Base-by-base conservation (phyloP, 2,113 vertebrate species). In the Alosa alosa region DNA sequence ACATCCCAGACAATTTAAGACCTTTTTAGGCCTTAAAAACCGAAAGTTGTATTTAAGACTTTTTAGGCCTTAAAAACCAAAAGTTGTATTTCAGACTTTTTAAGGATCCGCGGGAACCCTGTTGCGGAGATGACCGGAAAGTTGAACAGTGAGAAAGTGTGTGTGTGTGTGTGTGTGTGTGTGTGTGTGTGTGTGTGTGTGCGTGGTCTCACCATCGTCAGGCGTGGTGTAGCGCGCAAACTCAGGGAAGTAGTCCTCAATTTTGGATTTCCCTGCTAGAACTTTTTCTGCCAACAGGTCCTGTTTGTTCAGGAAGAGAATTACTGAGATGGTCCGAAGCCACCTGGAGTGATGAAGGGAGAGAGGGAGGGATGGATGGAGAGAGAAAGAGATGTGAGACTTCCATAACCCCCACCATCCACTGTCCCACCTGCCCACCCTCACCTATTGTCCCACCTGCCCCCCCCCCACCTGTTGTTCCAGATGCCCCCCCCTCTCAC, bases 301-400 rank as follows among this genome's bases (percentile, higher is more conserved):
- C 95, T 99, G 98, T 93, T 99, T 99, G 95, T 99, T 99, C 93
- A 99, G 96, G 96, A 99, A 99, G 92, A 99, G 98, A 92, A 99
- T 99, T 91, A 99, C 98, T 81, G 98, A 99, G 95, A 99, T 99
- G 94, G 98, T 99, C 92, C 98, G 96, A 95, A 99, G 97, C 98
- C 98, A 99, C 95, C 98, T 99, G 90, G 0, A 86, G 83, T 90
- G 84, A 60, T 81, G 89, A 84, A 84, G 10, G 7, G 44, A 87
- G 75, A 9, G 36, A 6, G 25, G 0, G 47, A 36, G 57, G 47
- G 87, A 68, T 88, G 87, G 87, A 89, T 18, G 39, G 17, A 81
- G 49, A 47, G 11, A 44, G 22, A 1, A n/a, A 31, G 36, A 82
- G 0, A 47, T 22, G 11, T 6, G 55, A 83, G 13, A 13, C 44